Percentiles rank a stretch among this genome's conserved stretches.
phyloP scores from a whole-genome alignment of 1,140 invertebrate genomes.

The Octopus bimaculoides region DNA sequence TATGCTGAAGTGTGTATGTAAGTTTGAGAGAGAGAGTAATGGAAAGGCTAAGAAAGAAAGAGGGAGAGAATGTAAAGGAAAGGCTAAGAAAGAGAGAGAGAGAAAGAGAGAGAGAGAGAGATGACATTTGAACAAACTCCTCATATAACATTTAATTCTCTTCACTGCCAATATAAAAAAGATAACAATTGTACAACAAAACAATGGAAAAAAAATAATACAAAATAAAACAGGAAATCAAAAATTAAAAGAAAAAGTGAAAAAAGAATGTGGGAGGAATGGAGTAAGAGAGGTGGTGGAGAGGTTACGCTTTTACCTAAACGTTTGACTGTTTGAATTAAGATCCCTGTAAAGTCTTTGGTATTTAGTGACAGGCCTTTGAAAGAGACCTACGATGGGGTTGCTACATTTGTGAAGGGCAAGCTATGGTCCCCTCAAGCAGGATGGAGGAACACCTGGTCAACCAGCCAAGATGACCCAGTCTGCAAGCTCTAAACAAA shows the following conservation, averaged over 20 bases:
- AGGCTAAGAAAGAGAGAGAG: neutral
- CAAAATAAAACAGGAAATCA: constrained; percentile 16
- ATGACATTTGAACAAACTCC: neutral
- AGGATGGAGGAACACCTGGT: too few species aligned
- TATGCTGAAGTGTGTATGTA: constrained; percentile 15
- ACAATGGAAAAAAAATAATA: constrained; percentile 34
- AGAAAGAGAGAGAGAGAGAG: neutral
- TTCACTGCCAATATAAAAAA: constrained; percentile 7
- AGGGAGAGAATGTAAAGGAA: neutral
- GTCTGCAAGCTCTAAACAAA: too few species aligned
- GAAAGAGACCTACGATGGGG: too few species aligned
- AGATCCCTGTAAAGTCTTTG: neutral
- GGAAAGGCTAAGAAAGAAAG: neutral
- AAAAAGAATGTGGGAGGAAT: neutral
- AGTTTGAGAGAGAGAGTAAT: neutral
- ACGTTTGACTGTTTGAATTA: neutral
- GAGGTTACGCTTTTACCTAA: neutral
- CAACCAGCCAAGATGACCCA: too few species aligned
- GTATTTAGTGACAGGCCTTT: too few species aligned
- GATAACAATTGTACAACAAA: neutral
- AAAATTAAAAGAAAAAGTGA: neutral
- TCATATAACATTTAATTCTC: neutral
- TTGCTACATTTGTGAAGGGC: too few species aligned
- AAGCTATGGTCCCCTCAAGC: too few species aligned
- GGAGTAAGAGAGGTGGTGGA: neutral